Base-by-base conservation (phyloP, 2,797 vertebrate genomes). In the Fistularia tabacaria region DNA sequence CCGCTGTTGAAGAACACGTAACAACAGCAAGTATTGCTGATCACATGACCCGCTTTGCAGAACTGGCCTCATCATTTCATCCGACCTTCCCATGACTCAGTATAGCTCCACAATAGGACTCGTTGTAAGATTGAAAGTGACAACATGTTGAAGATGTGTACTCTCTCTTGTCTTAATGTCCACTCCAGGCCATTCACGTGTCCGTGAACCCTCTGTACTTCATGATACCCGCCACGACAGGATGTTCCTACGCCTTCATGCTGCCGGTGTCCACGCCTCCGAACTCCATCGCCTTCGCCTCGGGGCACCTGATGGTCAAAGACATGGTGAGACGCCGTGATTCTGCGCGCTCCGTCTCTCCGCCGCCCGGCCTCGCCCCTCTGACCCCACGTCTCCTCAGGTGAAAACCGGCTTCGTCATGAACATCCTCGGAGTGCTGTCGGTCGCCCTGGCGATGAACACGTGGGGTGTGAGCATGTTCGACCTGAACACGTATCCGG, bases 181-280 rank as follows among this genome's bases (percentile, higher is more conserved):
- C 14, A 11, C 12, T 1, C 13, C 80, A 99, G 97, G 95, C 96
- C n/a, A 86, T 93, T 51, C 91, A 71, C 51, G 88, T 94, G 54
- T 89, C 85, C 1, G 91, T 98, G 54, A 91, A 99, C 80, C 97
- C 97, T 2, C 88, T 99, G 44, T 99, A 97, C 66, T 89, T 98
- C 86, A 98, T 99, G 97, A 92, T 99, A 45, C 96, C 97, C 0
- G 94, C 93, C 36, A 98, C 96, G 0, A 67, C 95, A 0, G 93
- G 93, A 57, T 95, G 93, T 73, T 98, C 96, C 6, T 99, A 93
- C 0, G 96, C 96, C 6, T 99, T 99, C 85, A 98, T 99, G 97
- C 87, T 99, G 50, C 96, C 97, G 0, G 96, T 98, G 46, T 96
- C 96, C 0, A 98, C 97, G 0, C 95, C 97, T 13, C 97, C 97